Conservation (phyloP, 2,888 invertebrate genomes). For the Cephus pygmeus region DNA sequence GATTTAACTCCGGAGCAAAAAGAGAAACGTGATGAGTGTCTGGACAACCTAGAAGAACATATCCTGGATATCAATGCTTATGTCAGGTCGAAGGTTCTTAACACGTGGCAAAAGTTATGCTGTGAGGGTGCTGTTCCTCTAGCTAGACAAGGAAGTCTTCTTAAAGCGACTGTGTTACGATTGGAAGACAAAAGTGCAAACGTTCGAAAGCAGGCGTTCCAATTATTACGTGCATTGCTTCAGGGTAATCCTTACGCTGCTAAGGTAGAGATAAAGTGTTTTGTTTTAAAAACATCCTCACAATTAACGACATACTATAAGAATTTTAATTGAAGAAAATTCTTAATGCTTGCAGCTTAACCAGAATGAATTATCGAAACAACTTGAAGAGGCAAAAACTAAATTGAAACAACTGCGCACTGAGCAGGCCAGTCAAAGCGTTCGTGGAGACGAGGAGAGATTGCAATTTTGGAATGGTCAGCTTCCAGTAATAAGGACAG, state of each 20-base stretch:
- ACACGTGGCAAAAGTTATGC: slow-evolving; percentile 85
- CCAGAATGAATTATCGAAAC: slow-evolving; percentile 70
- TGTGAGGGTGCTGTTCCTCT: slow-evolving; percentile 84
- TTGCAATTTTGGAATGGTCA: slow-evolving; percentile 51
- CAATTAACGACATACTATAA: neutral
- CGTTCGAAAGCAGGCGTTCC: slow-evolving; percentile 87
- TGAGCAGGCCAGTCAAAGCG: slow-evolving; percentile 42
- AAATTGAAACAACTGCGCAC: slow-evolving; percentile 70
- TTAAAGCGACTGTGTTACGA: slow-evolving; percentile 76
- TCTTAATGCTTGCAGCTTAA: slow-evolving; percentile 61
- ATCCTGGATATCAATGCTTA: slow-evolving; percentile 86
- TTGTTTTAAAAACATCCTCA: neutral
- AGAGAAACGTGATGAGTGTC: slow-evolving; percentile 79
- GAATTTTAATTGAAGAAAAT: slow-evolving; percentile 1
- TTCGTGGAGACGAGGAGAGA: slow-evolving; percentile 51
- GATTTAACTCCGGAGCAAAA: slow-evolving; percentile 76
- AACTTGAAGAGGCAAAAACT: slow-evolving; percentile 71
- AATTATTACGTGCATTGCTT: slow-evolving; percentile 80
- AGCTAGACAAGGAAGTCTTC: slow-evolving; percentile 74
- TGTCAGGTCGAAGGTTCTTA: slow-evolving; percentile 86
- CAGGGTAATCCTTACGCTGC: slow-evolving; percentile 89
- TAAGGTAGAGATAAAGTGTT: slow-evolving; percentile 69
- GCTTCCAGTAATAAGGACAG: slow-evolving; percentile 47
- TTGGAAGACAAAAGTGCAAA: slow-evolving; percentile 85
- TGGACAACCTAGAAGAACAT: slow-evolving; percentile 84